Conservation (phyloP, 1,140 invertebrate species). For the Calliopsis andreniformis region DNA sequence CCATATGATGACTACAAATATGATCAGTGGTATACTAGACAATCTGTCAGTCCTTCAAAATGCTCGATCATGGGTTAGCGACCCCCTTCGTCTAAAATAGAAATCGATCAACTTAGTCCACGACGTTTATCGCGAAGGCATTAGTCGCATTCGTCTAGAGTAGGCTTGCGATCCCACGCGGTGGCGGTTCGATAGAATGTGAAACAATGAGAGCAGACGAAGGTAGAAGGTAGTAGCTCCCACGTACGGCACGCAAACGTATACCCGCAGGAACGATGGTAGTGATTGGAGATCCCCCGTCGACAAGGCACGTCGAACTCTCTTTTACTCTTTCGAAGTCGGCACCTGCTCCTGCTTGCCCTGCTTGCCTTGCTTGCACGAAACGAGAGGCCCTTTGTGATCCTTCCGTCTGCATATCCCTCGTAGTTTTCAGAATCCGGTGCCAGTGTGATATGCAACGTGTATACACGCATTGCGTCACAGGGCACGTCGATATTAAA, state of each 20-base stretch:
- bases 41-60: no score
- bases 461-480: slow-evolving; percentile 61
- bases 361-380: slow-evolving; percentile 35
- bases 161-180: slow-evolving; percentile 14
- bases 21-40: no score
- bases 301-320: slow-evolving; percentile 70
- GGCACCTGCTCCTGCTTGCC: slow-evolving; percentile 68
- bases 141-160: neutral
- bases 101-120: neutral
- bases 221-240: slow-evolving; percentile 9
- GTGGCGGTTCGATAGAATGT: slow-evolving; percentile 26
- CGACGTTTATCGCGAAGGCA: neutral
- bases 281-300: slow-evolving; percentile 73
- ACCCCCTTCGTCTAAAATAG: neutral
- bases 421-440: slow-evolving; percentile 49
- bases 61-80: neutral
- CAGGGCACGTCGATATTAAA: slow-evolving; percentile 64
- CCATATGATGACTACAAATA: no score
- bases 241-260: slow-evolving; percentile 13
- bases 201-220: slow-evolving; percentile 46
- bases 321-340: slow-evolving; percentile 68
- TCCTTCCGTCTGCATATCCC: slow-evolving; percentile 46
- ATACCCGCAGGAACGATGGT: slow-evolving; percentile 16
- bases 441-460: slow-evolving; percentile 19
- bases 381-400: slow-evolving; percentile 59